Evolutionary conservation across 2,797 vertebrate species (phyloP), one percentile per base, ranked within the genome.

Genomic region (Microhierax caerulescens): DNA sequence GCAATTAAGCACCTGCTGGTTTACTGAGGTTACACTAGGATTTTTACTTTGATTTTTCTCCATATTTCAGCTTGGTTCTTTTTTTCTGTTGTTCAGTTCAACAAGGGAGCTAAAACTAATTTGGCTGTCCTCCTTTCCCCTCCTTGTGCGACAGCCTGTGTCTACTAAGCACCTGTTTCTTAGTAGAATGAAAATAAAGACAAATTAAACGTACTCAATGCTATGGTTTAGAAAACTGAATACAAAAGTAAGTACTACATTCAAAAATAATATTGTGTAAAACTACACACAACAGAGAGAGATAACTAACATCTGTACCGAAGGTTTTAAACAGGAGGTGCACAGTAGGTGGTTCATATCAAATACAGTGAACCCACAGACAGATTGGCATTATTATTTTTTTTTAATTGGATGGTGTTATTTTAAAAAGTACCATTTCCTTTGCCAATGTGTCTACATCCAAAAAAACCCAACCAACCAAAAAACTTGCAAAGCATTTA

Each of bases 1-100:
- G 93, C 92, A 97, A 97, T 98, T 98, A 98, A 96, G 87, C 93
- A 93, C 94, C 96, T 97, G 90, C 93, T 96, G 97, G 91, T 97
- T 95, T 88, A 85, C 47, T 90, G 91, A 95, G 39, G 37, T 97
- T 96, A 81, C 72, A 70, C 77, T 61, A 65, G 79, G 84, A 82
- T 90, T 93, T 97, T 83, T 56, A 74, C 96, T 98, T 96, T 92
- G 74, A 96, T 83, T 97, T 95, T 90, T 59, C 80, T 70, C 59
- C 34, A n/a, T 56, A 92, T 94, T 97, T 95, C 90, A 90, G 57
- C 95, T 95, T 77, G 61, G 45, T 90, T 84, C 41, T 93, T 97
- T 88, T 88, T 69, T 94, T 51, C n/a, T 80, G 22, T 24, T 53
- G 17, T 24, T 97, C 5, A 2, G 64, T 95, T 97, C 88, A 97